A percentile compares a stretch with the other conserved stretches of the same genome.
Conservation (phyloP, 2,113 vertebrate species). For the Tenrec ecaudatus region DNA sequence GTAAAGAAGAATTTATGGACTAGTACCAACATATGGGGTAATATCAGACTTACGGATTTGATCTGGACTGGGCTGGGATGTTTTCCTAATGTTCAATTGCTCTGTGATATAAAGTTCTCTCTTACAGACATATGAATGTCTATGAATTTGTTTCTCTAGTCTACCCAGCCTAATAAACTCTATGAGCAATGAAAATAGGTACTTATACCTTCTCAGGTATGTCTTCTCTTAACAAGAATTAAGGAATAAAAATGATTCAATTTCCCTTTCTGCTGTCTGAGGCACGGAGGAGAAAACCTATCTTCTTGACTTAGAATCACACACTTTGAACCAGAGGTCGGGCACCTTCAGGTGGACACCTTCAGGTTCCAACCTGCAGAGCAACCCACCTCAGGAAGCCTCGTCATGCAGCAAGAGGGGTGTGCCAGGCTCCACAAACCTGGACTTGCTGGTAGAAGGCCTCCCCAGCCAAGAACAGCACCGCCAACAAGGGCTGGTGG, state of each 20-base stretch:
- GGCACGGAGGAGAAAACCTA: neutral
- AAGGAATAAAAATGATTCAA: conserved; percentile 19
- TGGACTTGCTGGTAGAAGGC: conserved; percentile 74
- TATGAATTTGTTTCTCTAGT: no score
- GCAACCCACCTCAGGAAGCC: conserved; percentile 21
- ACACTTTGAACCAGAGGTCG: conserved; percentile 14
- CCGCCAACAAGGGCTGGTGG: conserved; percentile 63
- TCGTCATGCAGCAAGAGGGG: neutral
- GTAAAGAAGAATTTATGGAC: no score
- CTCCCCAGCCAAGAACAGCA: conserved; percentile 73
- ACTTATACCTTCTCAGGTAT: conserved; percentile 10
- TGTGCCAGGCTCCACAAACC: conserved; percentile 78
- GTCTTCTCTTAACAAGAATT: neutral
- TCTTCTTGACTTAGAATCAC: neutral
- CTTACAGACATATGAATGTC: no score
- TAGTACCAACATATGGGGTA: no score
- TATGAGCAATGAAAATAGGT: conserved; percentile 50
- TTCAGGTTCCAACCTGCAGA: conserved; percentile 67
- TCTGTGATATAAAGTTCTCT: no score
- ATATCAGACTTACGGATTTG: no score
- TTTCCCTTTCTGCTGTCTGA: conserved; percentile 14
- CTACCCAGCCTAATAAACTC: neutral
- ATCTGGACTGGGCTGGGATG: no score
- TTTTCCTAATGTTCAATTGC: no score
- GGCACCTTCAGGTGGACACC: conserved; percentile 53